A percentile compares a stretch with the other conserved stretches of the same genome.
These are phyloP conservation scores for Miichthys miiuy DNA, from an alignment of 2,797 vertebrate genomes.

Conservation along the genomic window DNA sequence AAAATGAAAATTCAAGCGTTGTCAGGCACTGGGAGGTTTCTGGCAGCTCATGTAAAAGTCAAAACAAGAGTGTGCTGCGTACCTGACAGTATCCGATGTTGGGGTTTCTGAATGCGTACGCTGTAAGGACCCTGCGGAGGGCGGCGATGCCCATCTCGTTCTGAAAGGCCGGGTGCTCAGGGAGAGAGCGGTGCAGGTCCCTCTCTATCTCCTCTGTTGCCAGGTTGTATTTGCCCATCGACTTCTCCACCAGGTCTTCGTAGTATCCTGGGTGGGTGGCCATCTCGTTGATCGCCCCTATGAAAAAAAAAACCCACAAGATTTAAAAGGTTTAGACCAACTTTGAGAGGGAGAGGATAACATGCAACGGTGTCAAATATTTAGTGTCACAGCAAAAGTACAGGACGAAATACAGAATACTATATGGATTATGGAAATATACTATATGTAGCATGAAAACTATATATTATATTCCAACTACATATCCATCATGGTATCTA, in stretches of 20 bases:
- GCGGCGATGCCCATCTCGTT: slow-evolving; percentile 99
- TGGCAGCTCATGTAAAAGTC: neutral
- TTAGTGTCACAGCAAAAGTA: neutral
- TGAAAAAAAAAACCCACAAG: neutral
- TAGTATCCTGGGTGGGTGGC: slow-evolving; percentile 97
- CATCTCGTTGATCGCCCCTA: slow-evolving; percentile 97
- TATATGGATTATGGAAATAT: neutral
- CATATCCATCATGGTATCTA: neutral
- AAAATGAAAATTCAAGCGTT: neutral
- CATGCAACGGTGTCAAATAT: neutral
- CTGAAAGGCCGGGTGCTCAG: slow-evolving; percentile 98
- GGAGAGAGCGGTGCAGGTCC: slow-evolving; percentile 97
- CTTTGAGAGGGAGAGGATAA: neutral
- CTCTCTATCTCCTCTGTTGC: slow-evolving; percentile 99
- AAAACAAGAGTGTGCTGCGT: slow-evolving; percentile 16
- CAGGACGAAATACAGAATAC: neutral
- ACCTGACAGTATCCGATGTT: slow-evolving; percentile 99
- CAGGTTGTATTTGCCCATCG: slow-evolving; percentile 97
- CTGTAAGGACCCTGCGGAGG: slow-evolving; percentile 95
- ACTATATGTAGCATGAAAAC: neutral
- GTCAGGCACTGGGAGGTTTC: neutral
- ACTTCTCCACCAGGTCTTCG: slow-evolving; percentile 96
- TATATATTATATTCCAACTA: neutral
- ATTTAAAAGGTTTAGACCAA: slow-evolving; percentile 7
- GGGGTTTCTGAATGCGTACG: slow-evolving; percentile 97